Conservation (phyloP, 2,888 invertebrate genomes). For the Pheosia tremula region DNA sequence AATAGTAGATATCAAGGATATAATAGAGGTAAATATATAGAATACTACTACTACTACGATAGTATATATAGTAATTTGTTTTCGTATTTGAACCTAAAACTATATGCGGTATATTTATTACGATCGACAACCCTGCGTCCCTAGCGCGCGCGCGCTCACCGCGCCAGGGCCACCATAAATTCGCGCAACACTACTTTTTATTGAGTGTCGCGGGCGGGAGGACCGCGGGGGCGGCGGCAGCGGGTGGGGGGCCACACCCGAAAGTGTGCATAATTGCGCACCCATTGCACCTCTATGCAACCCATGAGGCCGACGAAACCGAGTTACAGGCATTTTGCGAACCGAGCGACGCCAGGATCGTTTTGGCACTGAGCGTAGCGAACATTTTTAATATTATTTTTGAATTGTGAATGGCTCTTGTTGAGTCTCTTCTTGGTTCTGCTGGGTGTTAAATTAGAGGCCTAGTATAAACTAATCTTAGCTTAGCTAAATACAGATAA, state of each 20-base stretch:
- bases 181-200: constrained; percentile 64
- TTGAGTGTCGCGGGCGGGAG: constrained; percentile 50
- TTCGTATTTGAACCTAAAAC: too few relatives aligned
- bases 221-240: constrained; percentile 11
- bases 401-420: constrained; percentile 14
- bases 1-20: too few relatives aligned
- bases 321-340: constrained; percentile 62
- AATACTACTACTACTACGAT: too few relatives aligned
- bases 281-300: constrained; percentile 54
- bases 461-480: background rate
- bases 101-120: background rate
- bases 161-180: constrained; percentile 53
- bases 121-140: constrained; percentile 18
- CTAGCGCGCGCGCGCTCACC: constrained; percentile 30
- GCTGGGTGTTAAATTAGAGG: background rate
- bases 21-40: too few relatives aligned
- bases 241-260: constrained; percentile 29
- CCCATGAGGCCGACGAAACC: constrained; percentile 52
- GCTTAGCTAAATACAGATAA: too few relatives aligned
- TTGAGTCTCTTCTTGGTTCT: background rate
- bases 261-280: constrained; percentile 65
- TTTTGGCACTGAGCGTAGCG: constrained; percentile 32
- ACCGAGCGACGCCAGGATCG: constrained; percentile 30
- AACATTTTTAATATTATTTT: constrained; percentile 33
- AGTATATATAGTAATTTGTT: too few relatives aligned